Conservation (phyloP, 2,797 vertebrate species). For the Passerculus sandwichensis region DNA sequence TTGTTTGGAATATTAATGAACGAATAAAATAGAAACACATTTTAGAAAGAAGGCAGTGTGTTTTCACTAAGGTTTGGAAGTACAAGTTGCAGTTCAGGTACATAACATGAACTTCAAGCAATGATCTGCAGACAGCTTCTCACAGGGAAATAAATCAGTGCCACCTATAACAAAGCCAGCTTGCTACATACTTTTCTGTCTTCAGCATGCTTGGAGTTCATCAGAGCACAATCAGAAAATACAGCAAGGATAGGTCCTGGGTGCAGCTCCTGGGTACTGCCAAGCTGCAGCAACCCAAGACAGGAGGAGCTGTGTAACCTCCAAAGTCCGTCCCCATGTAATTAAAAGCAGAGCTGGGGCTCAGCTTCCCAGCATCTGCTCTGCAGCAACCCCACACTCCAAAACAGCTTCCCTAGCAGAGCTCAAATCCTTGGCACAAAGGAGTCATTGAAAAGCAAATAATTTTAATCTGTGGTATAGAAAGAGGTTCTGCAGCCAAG, state of each 20-base stretch:
- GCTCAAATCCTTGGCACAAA: neutral
- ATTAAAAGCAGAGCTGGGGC: neutral
- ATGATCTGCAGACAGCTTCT: conserved; percentile 14
- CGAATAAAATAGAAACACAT: neutral
- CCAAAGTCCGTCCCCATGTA: neutral
- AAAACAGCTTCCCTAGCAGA: neutral
- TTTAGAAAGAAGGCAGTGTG: neutral
- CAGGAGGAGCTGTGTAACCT: neutral
- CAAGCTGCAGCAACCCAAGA: neutral
- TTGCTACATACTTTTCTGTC: neutral
- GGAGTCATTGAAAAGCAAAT: neutral
- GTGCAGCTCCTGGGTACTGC: neutral
- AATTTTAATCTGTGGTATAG: neutral
- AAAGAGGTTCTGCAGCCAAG: neutral
- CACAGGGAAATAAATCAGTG: neutral
- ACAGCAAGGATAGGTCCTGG: neutral
- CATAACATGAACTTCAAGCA: neutral
- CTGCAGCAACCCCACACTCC: neutral
- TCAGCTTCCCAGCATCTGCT: neutral
- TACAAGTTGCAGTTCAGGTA: neutral
- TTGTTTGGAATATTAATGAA: neutral
- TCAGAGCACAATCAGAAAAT: neutral
- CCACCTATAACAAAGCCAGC: neutral
- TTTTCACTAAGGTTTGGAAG: conserved; percentile 23
- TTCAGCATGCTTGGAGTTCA: neutral